phyloP scores from a whole-genome alignment of 2,888 invertebrate genomes.

The Euproctis similis region DNA sequence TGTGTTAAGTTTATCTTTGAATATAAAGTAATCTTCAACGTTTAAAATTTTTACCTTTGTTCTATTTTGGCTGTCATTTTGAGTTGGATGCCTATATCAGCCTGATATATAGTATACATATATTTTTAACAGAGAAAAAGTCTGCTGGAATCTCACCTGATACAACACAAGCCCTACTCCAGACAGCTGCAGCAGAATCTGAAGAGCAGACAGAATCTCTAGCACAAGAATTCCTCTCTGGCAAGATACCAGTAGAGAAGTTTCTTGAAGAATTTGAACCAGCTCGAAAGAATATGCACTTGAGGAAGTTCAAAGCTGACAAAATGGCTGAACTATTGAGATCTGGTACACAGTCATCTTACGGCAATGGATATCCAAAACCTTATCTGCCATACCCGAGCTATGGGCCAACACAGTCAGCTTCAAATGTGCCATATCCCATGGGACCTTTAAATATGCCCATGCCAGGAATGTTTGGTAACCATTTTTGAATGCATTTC shows the following conservation, averaged over 20 bases:
- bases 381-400: conserved; percentile 64
- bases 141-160: conserved; percentile 87
- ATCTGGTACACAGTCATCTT: conserved; percentile 46
- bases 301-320: conserved; percentile 93
- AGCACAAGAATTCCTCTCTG: conserved; percentile 86
- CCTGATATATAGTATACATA: too few relatives aligned
- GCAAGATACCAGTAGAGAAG: conserved; percentile 82
- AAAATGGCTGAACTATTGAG: conserved; percentile 88
- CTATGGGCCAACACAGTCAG: conserved; percentile 61
- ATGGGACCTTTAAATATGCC: conserved; percentile 86
- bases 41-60: too few relatives aligned
- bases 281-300: conserved; percentile 75
- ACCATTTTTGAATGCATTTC: conserved; percentile 52
- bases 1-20: too few relatives aligned
- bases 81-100: too few relatives aligned
- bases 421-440: conserved; percentile 82
- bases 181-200: conserved; percentile 92
- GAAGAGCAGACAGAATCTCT: conserved; percentile 94
- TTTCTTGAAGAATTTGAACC: conserved; percentile 90
- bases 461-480: conserved; percentile 78
- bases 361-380: conserved; percentile 54
- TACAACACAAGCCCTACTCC: conserved; percentile 89
- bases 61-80: too few relatives aligned
- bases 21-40: too few relatives aligned
- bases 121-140: conserved; percentile 78